These are phyloP conservation scores for Chloebia gouldiae DNA, from an alignment of 2,113 vertebrate species.

Conservation along the genomic window DNA sequence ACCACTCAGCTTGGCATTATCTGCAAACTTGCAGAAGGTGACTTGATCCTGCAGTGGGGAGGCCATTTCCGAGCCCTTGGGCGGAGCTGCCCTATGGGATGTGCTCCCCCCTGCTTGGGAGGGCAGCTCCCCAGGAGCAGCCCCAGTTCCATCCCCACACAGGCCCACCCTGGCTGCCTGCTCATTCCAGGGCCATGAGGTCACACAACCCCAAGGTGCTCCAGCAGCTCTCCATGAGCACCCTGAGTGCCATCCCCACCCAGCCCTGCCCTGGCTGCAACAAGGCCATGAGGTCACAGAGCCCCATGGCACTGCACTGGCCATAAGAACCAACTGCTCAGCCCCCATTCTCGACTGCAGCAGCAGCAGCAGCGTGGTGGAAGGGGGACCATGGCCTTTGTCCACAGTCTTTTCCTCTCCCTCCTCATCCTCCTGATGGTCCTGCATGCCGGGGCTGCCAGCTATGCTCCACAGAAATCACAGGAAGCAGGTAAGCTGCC, in stretches of 20 bases:
- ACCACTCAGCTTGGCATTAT: not conserved
- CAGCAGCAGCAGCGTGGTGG: not conserved
- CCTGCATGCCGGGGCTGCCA: not conserved
- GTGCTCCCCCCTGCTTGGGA: not conserved
- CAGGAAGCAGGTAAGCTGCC: not conserved
- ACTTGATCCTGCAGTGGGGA: not conserved
- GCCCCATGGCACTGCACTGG: not conserved
- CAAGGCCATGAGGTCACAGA: not conserved
- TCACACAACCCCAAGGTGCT: not conserved
- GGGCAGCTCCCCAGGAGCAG: not conserved
- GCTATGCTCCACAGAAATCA: not conserved
- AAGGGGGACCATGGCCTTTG: not conserved
- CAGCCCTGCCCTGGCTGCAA: not conserved
- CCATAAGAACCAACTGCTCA: not conserved
- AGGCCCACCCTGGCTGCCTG: fast-evolving
- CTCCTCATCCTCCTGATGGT: not conserved
- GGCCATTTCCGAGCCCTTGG: not conserved
- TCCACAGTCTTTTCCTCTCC: not conserved
- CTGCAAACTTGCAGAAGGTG: not conserved
- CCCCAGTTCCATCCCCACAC: not conserved
- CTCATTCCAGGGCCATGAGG: not conserved
- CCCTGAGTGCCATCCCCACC: not conserved
- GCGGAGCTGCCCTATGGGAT: not conserved
- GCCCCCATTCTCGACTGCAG: not conserved
- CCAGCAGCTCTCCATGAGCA: not conserved